Conservation (phyloP, 2,888 invertebrate genomes). For the Melipona bicolor region DNA sequence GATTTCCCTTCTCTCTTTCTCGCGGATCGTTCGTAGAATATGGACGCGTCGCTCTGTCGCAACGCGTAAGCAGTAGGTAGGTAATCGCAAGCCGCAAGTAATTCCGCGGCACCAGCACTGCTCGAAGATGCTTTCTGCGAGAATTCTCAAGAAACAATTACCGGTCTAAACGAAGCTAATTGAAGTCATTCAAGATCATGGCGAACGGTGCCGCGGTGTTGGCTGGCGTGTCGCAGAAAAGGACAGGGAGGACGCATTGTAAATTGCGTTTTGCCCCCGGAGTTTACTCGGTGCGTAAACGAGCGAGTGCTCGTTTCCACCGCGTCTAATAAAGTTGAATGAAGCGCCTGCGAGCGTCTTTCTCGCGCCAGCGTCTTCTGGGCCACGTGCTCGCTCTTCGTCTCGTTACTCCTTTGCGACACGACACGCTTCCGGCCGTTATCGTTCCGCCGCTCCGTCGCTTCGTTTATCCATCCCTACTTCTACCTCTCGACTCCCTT, state of each 20-base stretch:
- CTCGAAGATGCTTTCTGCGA: constrained; percentile 64
- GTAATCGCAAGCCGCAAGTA: neutral
- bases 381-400: constrained; percentile 45
- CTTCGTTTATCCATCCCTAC: constrained; percentile 6
- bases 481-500: too few relatives aligned
- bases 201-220: constrained; percentile 70
- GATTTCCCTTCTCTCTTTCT: too few relatives aligned
- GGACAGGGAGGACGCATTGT: constrained; percentile 43
- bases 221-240: constrained; percentile 64
- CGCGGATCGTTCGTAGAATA: neutral
- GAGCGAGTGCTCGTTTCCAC: constrained; percentile 60
- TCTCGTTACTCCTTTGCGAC: constrained; percentile 66
- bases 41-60: neutral
- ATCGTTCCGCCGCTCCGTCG: constrained; percentile 61
- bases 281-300: constrained; percentile 69
- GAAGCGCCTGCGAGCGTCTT: constrained; percentile 61
- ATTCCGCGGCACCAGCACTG: neutral
- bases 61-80: too few relatives aligned
- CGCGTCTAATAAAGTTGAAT: constrained; percentile 64
- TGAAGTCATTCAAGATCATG: constrained; percentile 83
- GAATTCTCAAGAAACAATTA: constrained; percentile 83
- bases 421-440: constrained; percentile 79
- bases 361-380: constrained; percentile 44
- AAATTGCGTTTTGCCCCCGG: constrained; percentile 60
- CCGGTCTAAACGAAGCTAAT: constrained; percentile 80